phyloP scores from a whole-genome alignment of 1,140 invertebrate genomes.

The Drosophila azteca region DNA sequence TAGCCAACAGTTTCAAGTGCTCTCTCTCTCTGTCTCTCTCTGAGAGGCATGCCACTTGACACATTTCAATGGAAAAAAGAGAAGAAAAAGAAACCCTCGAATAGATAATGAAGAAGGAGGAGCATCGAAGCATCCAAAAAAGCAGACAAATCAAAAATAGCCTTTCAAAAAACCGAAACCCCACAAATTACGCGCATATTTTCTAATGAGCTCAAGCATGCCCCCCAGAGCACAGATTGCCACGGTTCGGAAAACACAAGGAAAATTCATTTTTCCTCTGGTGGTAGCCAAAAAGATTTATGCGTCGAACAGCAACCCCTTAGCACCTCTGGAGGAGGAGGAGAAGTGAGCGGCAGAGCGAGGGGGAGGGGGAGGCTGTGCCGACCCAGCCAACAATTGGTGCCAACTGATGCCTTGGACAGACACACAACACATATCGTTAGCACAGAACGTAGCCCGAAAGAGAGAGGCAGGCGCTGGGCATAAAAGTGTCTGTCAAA shows the following conservation, averaged over 20 bases:
- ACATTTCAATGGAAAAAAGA: constrained; percentile 61
- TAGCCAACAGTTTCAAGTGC: constrained; percentile 61
- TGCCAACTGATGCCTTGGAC: constrained; percentile 65
- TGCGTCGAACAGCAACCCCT: constrained; percentile 36
- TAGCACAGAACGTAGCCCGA: constrained; percentile 55
- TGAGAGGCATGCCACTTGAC: constrained; percentile 63
- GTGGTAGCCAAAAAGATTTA: constrained; percentile 42
- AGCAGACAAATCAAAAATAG: constrained; percentile 64
- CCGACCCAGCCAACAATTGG: constrained; percentile 32
- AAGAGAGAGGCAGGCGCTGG: constrained; percentile 17
- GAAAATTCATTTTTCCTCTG: constrained; percentile 8
- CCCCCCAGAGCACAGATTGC: constrained; percentile 39
- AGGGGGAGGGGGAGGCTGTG: not conserved
- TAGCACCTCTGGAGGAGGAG: not conserved
- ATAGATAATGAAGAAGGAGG: not conserved
- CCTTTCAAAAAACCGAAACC: constrained; percentile 31
- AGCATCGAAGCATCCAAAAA: constrained; percentile 8
- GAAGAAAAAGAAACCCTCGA: not conserved
- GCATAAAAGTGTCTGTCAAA: constrained; percentile 47
- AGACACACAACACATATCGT: constrained; percentile 51
- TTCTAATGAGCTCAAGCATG: constrained; percentile 79
- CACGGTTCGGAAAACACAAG: constrained; percentile 67
- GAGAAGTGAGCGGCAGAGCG: not conserved
- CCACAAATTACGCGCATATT: constrained; percentile 80
- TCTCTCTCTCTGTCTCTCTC: constrained; percentile 21